Conservation (phyloP, 2,797 vertebrate genomes). For the Chrysocyon brachyurus region DNA sequence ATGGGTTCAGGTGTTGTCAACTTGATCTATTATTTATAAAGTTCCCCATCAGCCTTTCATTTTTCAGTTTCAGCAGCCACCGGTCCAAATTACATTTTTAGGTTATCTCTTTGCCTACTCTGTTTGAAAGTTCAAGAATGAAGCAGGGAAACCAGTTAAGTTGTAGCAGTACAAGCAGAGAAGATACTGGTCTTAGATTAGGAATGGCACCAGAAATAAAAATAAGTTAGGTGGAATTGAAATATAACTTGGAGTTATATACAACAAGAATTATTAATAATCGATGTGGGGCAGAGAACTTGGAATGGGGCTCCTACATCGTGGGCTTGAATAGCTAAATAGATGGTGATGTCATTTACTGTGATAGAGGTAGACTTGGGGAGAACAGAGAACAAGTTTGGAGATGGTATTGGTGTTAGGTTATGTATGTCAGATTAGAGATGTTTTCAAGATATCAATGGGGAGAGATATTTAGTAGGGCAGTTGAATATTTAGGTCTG, state of each 20-base stretch:
- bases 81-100: neutral
- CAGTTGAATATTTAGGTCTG: neutral
- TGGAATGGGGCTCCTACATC: neutral
- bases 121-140: constrained; percentile 50
- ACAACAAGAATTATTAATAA: neutral
- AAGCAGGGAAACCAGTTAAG: neutral
- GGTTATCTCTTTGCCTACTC: neutral
- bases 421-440: neutral
- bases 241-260: neutral
- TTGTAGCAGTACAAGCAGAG: neutral
- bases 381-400: constrained; percentile 20
- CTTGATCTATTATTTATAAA: neutral
- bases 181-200: constrained; percentile 1
- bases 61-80: neutral
- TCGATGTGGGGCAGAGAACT: neutral
- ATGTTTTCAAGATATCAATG: neutral
- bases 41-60: neutral
- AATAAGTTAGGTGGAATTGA: neutral
- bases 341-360: neutral
- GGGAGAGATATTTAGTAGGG: neutral
- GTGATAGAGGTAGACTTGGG: neutral
- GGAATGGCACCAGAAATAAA: neutral
- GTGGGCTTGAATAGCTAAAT: neutral
- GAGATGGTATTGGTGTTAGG: neutral
- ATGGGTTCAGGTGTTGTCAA: neutral